Evolutionary conservation across 2,797 vertebrate genomes (phyloP).

Genomic region (Hylomyscus alleni): DNA sequence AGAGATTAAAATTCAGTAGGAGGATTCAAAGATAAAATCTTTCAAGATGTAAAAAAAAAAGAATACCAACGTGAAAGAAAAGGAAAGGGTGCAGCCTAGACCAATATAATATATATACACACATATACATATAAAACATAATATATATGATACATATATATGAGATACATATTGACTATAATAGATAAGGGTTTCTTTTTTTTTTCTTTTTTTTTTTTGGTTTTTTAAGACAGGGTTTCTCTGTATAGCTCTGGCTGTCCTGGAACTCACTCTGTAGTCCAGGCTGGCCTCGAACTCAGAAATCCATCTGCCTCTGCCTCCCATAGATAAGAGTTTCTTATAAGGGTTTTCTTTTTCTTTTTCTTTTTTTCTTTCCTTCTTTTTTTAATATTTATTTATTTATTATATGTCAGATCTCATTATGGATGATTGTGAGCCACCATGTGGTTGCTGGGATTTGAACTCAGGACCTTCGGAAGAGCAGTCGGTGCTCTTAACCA

Average conservation of each 20-base stretch:
- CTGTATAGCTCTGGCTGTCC: not conserved
- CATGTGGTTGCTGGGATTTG: too few species aligned
- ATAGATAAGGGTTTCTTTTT: not conserved
- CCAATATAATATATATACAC: not conserved
- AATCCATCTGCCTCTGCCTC: too few species aligned
- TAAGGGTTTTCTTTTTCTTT: too few species aligned
- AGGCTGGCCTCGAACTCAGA: too few species aligned
- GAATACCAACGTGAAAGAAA: not conserved
- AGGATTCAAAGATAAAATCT: conserved; percentile 14
- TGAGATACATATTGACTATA: not conserved
- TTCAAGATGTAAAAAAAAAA: not conserved
- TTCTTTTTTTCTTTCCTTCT: too few species aligned
- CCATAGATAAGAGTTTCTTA: not conserved
- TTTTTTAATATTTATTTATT: too few species aligned
- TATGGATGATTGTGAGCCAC: too few species aligned
- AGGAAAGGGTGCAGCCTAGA: not conserved
- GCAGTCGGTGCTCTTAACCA: too few species aligned
- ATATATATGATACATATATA: not conserved
- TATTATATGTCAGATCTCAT: too few species aligned
- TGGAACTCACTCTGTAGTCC: not conserved
- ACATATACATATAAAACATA: not conserved
- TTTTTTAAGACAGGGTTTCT: not conserved
- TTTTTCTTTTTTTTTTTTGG: not conserved
- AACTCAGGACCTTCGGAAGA: too few species aligned
- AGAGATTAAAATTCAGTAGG: conserved; percentile 56